Evolutionary conservation across 1,140 invertebrate genomes (phyloP).

Genomic region (Aphaenogaster floridana): DNA sequence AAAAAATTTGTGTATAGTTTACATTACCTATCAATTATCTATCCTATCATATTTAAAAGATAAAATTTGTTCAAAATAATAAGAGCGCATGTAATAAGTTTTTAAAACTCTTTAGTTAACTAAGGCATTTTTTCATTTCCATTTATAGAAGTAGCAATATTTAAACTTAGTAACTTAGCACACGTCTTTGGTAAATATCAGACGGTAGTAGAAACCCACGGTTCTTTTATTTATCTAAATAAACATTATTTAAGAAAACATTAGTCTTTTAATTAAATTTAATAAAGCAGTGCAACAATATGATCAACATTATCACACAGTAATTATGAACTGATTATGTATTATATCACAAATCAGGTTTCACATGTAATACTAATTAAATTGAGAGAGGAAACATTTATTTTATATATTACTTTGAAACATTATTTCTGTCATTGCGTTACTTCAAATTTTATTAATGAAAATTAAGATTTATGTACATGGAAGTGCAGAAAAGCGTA

Average conservation of each 20-base stretch:
- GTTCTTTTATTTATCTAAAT: conserved; percentile 42
- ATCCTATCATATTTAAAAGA: conserved; percentile 42
- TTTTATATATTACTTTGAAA: conserved; percentile 38
- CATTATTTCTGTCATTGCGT: not conserved
- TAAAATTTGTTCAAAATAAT: conserved; percentile 43
- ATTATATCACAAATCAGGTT: conserved; percentile 57
- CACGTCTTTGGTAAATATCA: conserved; percentile 43
- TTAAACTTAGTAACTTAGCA: conserved; percentile 8
- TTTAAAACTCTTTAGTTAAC: conserved; percentile 23
- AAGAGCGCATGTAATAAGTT: not conserved
- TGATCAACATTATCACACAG: conserved; percentile 23
- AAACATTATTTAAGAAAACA: conserved; percentile 31
- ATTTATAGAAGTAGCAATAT: not conserved
- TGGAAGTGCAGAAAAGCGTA: conserved; percentile 47
- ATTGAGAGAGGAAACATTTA: conserved; percentile 23
- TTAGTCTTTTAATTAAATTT: conserved; percentile 35
- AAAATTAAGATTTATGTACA: conserved; percentile 48
- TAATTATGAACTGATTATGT: conserved; percentile 20
- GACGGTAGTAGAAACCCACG: conserved; percentile 3
- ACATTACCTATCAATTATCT: conserved; percentile 23
- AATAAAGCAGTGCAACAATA: conserved; percentile 13
- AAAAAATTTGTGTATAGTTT: conserved; percentile 25
- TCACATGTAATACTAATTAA: conserved; percentile 26
- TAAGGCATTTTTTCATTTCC: not conserved
- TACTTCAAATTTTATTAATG: conserved; percentile 41